A percentile compares a stretch with the other conserved stretches of the same genome.
These are phyloP conservation scores for Anguilla pacifica DNA, from an alignment of 2,797 vertebrate species.

Conservation along the genomic window DNA sequence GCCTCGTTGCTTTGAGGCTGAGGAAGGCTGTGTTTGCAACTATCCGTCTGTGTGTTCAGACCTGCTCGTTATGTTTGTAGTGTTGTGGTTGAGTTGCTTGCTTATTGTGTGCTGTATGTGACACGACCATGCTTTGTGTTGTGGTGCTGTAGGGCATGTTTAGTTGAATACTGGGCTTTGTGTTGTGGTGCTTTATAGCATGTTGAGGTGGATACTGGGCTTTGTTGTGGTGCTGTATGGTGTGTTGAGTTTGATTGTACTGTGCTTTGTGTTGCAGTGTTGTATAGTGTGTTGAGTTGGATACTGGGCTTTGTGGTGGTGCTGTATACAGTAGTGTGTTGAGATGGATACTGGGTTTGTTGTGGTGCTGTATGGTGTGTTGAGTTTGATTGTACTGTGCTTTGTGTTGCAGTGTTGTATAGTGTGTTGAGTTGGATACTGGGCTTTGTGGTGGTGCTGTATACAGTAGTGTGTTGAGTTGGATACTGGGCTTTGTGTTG, in stretches of 20 bases:
- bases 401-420: background rate
- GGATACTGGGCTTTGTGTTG: background rate
- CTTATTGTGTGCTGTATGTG: background rate
- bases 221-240: background rate
- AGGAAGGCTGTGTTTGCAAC: background rate
- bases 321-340: background rate
- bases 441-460: no score
- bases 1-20: background rate
- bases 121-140: no score
- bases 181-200: no score
- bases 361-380: background rate
- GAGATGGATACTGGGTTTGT: no score
- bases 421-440: background rate
- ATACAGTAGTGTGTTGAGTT: background rate
- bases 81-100: no score
- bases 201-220: background rate
- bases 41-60: no score
- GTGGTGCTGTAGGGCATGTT: background rate
- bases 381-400: background rate
- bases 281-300: background rate
- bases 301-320: background rate
- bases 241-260: background rate
- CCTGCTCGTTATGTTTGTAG: no score
- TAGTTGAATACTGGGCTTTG: background rate
- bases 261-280: background rate